Conservation (phyloP, 2,888 invertebrate genomes). For the Meliscaeva auricollis region DNA sequence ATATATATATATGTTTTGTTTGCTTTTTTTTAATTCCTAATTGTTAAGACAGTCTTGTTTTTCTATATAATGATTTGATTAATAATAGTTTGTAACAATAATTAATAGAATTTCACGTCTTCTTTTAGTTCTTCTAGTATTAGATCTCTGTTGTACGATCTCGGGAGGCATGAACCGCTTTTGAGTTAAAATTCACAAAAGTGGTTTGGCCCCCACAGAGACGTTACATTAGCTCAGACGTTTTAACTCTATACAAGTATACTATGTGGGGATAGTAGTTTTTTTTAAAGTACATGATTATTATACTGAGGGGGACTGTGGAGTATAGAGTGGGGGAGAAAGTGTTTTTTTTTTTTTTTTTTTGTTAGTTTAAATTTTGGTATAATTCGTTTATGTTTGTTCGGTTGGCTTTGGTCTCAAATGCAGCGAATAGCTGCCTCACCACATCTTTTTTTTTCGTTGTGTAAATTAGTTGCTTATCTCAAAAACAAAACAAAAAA, state of each 20-base stretch:
- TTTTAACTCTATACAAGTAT: slow-evolving; percentile 51
- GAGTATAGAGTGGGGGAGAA: background rate
- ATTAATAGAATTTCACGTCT: slow-evolving; percentile 66
- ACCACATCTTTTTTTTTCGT: slow-evolving; percentile 71
- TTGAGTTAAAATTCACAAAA: slow-evolving; percentile 39
- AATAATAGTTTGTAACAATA: slow-evolving; percentile 73
- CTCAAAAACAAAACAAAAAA: slow-evolving; percentile 28
- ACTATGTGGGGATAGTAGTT: slow-evolving; percentile 31
- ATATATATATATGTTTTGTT: slow-evolving; percentile 48
- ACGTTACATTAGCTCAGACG: slow-evolving; percentile 29
- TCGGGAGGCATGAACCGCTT: too few relatives aligned
- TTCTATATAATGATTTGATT: slow-evolving; percentile 74
- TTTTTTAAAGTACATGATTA: slow-evolving; percentile 11
- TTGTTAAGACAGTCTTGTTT: slow-evolving; percentile 78
- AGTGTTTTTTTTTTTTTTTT: slow-evolving; percentile 7
- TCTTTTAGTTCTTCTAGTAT: slow-evolving; percentile 12
- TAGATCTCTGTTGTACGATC: slow-evolving; percentile 40
- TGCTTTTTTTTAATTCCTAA: slow-evolving; percentile 70
- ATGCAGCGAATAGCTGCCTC: slow-evolving; percentile 65
- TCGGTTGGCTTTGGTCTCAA: slow-evolving; percentile 74
- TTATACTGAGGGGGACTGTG: slow-evolving; percentile 2
- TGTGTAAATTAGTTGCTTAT: slow-evolving; percentile 68
- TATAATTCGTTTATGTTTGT: slow-evolving; percentile 76
- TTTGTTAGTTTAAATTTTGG: slow-evolving; percentile 70
- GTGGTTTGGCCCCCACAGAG: slow-evolving; percentile 9